Percentiles rank a stretch among this genome's conserved stretches.
Conservation (phyloP, 2,888 invertebrate genomes). For the Leptura quadrifasciata region DNA sequence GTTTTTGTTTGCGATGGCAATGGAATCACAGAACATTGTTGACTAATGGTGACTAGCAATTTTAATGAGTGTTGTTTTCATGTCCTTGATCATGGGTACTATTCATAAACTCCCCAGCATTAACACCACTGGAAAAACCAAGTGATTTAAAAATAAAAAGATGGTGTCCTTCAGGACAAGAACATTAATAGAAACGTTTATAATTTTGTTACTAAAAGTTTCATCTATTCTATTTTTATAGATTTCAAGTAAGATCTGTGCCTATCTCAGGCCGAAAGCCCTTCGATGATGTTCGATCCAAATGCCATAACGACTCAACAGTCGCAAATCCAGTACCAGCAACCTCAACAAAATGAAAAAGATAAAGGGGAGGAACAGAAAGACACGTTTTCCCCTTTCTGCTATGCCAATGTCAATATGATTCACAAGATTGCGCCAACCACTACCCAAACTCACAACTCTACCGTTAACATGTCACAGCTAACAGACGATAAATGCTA, state of each 20-base stretch:
- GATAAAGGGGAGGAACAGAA: constrained; percentile 68
- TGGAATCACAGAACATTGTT: too few relatives aligned
- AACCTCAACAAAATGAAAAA: constrained; percentile 65
- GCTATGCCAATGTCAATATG: constrained; percentile 82
- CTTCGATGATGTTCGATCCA: constrained; percentile 72
- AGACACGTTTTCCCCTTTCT: constrained; percentile 82
- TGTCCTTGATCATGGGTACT: too few relatives aligned
- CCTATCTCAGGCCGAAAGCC: constrained; percentile 11
- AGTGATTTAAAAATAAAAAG: too few relatives aligned
- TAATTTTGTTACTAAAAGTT: too few relatives aligned
- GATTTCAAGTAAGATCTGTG: not conserved
- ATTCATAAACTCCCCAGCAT: too few relatives aligned
- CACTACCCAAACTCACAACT: constrained; percentile 66
- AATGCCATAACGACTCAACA: constrained; percentile 73
- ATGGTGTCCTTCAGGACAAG: too few relatives aligned
- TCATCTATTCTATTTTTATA: constrained; percentile 3
- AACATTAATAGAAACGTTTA: too few relatives aligned
- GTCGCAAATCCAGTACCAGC: constrained; percentile 71
- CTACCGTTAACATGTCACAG: constrained; percentile 83
- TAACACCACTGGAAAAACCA: too few relatives aligned
- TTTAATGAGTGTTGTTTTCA: too few relatives aligned
- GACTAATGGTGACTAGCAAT: too few relatives aligned
- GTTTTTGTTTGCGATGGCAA: too few relatives aligned
- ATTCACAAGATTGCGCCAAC: constrained; percentile 78
- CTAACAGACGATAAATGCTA: constrained; percentile 84